Base-by-base conservation (phyloP, 2,888 invertebrate genomes). In the Rotaria magnacalcarata region DNA sequence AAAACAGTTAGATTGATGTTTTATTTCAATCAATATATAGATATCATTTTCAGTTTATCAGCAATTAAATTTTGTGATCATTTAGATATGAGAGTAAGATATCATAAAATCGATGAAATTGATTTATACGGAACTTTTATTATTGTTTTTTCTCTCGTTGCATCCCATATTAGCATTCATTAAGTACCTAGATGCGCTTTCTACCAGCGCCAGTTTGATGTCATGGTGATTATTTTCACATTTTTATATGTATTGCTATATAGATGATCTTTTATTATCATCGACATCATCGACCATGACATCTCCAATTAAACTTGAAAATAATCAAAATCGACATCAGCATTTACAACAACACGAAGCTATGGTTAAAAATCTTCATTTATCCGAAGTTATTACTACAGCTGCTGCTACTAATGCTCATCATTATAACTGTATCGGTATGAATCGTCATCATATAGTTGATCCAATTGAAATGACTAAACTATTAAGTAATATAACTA, bases 141-240 rank as follows among this genome's bases (percentile, higher is more conserved):
- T 52, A 8, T 16, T 52, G 3, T 67, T 67, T 27, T 16, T 14
- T 5, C 6, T 34, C 14, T 34, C 16, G 34, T 67, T 67, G 11
- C 16, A 67, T 67, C 27, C 67, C 67, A 54, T 4, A 54, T 54
- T 54, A 3, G 7, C 21, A 16, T 34, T 67, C 27, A 67, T 67
- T 67, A 67, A 34, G 34, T 27, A 14, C 67, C 27, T 67, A 67
- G 0, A 67, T 67, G 34, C 14, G 27, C 14, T 16, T 67, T 67
- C n/a, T 67, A 67, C 67, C 67, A 67, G 67, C 67, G 67, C 67
- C 67, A 67, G 67, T 67, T 34, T 34, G 67, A 67, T 67, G 67
- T 67, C 67, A 67, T 67, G 67, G 67, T 67, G 67, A 67, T 67
- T 67, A 67, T 67, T 67, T 27, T 54, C 54, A 21, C 21, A 54